Evolutionary conservation across 2,113 vertebrate species (phyloP), one percentile per base, ranked within the genome.

Genomic region (Eulemur macaco): DNA sequence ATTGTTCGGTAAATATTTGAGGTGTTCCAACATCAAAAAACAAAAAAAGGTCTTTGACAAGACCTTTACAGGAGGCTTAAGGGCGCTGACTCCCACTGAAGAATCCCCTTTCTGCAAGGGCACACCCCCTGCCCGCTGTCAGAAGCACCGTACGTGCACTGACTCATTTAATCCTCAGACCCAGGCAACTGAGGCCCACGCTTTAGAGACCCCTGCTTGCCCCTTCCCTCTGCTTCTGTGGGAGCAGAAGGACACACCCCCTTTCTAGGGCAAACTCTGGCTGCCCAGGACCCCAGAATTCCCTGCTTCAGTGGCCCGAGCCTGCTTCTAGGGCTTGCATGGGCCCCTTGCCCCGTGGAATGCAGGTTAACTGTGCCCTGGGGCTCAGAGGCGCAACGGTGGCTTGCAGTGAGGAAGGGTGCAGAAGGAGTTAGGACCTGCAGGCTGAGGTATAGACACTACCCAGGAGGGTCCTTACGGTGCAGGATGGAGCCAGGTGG

Each of bases 1-100:
- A 0, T 0, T n/a, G 23, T 81, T 82, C 82, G 0, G 73, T 95
- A 92, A 97, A 97, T 97, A 97, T 97, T 92, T 86, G 90, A 85
- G 45, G 27, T 71, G 25, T 77, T 95, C 95, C 91, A 56, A 74
- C 60, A 63, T 76, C 39, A 69, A 45, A 42, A 42, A 42, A 42
- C 6, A 42, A 42, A 42, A 42, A 42, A 42, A 42, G 42, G 42
- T 42, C 42, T 87, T 66, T 47, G 86, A 34, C 9, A n/a, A 92
- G 54, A 39, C 11, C 80, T 91, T 93, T 69, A 6, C 0, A 2
- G 64, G 45, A 93, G 47, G 20, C 60, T 71, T 64, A 66, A n/a
- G 60, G 71, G 42, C 17, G 0, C 7, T 21, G 34, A 2, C 12
- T 39, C 17, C 63, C 39, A 4, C 8, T 42, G 42, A 85, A 42